Conservation (phyloP, 2,888 invertebrate species). For the Gisinianus flammeolus region DNA sequence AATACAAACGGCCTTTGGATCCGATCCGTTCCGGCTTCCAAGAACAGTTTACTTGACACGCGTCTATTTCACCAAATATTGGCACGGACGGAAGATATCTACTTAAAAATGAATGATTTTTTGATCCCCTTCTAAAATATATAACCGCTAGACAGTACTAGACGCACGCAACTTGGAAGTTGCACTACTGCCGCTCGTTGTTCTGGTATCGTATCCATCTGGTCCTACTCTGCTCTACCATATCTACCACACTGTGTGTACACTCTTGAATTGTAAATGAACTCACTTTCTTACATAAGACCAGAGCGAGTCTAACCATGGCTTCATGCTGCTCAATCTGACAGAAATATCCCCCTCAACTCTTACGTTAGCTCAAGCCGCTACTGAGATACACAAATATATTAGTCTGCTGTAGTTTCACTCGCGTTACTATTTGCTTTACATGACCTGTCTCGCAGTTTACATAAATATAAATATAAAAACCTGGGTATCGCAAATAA, state of each 20-base stretch:
- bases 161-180: neutral
- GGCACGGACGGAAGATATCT: constrained; percentile 9
- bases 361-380: constrained; percentile 20
- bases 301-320: neutral
- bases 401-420: neutral
- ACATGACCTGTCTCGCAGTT: neutral
- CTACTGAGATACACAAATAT: neutral
- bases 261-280: constrained; percentile 27
- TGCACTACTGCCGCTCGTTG: too few relatives aligned
- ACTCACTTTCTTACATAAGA: constrained; percentile 10
- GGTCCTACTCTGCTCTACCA: neutral
- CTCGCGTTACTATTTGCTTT: neutral
- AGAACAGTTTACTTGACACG: constrained; percentile 15
- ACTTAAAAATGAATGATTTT: constrained; percentile 30
- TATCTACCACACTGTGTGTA: neutral
- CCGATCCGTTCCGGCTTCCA: neutral
- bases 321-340: constrained; percentile 30
- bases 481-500: neutral
- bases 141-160: neutral
- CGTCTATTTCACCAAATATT: constrained; percentile 11
- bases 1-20: neutral
- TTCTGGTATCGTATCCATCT: neutral
- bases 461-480: neutral
- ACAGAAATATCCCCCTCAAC: constrained; percentile 16
- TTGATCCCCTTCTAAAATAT: constrained; percentile 19